A percentile compares a stretch with the other conserved stretches of the same genome.
Evolutionary conservation across 2,888 invertebrate species (phyloP).

Genomic region (Phengaris arion): DNA sequence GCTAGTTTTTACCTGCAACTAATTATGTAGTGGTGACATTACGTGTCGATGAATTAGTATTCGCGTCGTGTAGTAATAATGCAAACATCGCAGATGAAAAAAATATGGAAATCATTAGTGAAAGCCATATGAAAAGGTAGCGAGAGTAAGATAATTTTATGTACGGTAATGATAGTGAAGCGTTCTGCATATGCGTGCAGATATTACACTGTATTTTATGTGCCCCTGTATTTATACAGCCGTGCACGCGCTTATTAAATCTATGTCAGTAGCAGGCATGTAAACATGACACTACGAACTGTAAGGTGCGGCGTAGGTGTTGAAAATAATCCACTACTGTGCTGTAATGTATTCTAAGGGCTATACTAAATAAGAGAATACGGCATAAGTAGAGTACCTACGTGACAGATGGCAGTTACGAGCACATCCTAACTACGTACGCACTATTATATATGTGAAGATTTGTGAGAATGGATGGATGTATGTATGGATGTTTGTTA

Average conservation of each 20-base stretch:
- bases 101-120: constrained; percentile 17
- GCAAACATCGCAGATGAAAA: constrained; percentile 12
- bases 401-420: too few species aligned
- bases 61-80: constrained; percentile 22
- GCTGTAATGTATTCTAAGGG: too few species aligned
- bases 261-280: not conserved
- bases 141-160: constrained; percentile 20
- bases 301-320: not conserved
- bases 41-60: constrained; percentile 21
- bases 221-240: not conserved
- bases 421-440: too few species aligned
- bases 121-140: constrained; percentile 21
- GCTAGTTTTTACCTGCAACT: not conserved
- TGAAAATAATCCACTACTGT: too few species aligned
- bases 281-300: not conserved
- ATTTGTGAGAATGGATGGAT: too few species aligned
- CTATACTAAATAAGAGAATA: too few species aligned
- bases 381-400: too few species aligned
- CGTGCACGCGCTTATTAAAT: not conserved
- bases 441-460: too few species aligned
- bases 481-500: too few species aligned
- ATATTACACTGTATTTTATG: constrained; percentile 10
- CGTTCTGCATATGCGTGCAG: constrained; percentile 14
- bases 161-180: not conserved
- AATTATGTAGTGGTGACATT: constrained; percentile 11